Percentiles rank a stretch among this genome's conserved stretches.
Evolutionary conservation across 2,888 invertebrate genomes (phyloP).

Genomic region (Colostygia pectinataria): DNA sequence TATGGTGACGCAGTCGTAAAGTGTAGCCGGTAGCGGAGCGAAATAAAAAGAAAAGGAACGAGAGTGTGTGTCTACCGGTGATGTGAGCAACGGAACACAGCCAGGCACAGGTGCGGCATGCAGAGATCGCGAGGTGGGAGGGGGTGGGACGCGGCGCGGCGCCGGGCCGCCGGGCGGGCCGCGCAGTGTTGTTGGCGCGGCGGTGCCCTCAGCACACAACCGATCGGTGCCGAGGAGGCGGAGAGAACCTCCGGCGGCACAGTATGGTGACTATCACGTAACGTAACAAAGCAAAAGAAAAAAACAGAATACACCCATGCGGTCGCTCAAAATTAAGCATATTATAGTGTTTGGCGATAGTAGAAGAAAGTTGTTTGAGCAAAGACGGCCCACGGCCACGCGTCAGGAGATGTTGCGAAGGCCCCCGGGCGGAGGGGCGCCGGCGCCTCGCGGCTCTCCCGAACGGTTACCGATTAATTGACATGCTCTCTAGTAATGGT

Average conservation of each 20-base stretch:
- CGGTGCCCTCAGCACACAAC: slow-evolving; percentile 45
- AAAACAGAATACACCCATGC: slow-evolving; percentile 80
- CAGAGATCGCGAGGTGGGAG: slow-evolving; percentile 74
- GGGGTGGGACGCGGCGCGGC: slow-evolving; percentile 53
- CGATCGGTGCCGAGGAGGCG: not conserved
- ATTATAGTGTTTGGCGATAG: slow-evolving; percentile 59
- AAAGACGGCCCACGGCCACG: slow-evolving; percentile 56
- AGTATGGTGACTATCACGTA: slow-evolving; percentile 70
- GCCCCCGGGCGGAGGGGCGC: slow-evolving; percentile 35
- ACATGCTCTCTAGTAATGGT: slow-evolving; percentile 69
- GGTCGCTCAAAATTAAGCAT: slow-evolving; percentile 69
- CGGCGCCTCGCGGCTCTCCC: slow-evolving; percentile 47
- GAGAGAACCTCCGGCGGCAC: slow-evolving; percentile 69
- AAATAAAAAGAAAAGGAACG: slow-evolving; percentile 74
- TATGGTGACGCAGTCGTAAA: slow-evolving; percentile 72
- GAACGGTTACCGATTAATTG: slow-evolving; percentile 45
- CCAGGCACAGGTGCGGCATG: slow-evolving; percentile 81
- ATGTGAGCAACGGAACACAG: slow-evolving; percentile 83
- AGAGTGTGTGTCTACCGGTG: slow-evolving; percentile 80
- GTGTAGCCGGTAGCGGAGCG: slow-evolving; percentile 80
- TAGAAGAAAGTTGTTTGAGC: slow-evolving; percentile 55
- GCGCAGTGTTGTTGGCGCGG: slow-evolving; percentile 47
- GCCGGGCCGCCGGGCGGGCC: slow-evolving; percentile 47
- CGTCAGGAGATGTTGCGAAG: slow-evolving; percentile 51
- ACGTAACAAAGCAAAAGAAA: slow-evolving; percentile 83